Conservation (phyloP, 2,113 vertebrate genomes). For the Pagrus major region DNA sequence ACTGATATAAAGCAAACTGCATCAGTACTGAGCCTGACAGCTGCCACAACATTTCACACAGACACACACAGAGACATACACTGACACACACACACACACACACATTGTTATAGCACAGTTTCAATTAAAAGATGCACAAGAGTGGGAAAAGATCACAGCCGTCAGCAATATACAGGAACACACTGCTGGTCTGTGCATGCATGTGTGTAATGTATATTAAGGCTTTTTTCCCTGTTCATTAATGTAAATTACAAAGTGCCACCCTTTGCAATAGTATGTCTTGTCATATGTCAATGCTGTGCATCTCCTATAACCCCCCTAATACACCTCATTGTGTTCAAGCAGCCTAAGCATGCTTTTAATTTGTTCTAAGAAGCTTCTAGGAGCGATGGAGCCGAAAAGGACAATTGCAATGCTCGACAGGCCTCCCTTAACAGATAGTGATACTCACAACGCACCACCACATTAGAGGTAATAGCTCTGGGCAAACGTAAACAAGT, state of each 20-base stretch:
- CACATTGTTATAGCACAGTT: slow-evolving; percentile 3
- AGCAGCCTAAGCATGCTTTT: slow-evolving; percentile 35
- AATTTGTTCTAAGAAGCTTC: slow-evolving; percentile 55
- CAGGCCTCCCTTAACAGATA: slow-evolving; percentile 53
- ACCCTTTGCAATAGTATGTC: background rate
- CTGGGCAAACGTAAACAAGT: slow-evolving; percentile 65
- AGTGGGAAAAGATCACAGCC: background rate
- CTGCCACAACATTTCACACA: slow-evolving; percentile 39
- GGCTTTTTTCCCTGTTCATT: slow-evolving; percentile 18
- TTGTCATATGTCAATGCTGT: background rate
- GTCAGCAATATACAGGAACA: background rate
- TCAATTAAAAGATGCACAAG: slow-evolving; percentile 18
- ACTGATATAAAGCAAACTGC: slow-evolving; percentile 35
- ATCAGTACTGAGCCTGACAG: slow-evolving; percentile 35
- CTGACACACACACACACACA: slow-evolving; percentile 1
- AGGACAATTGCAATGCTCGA: slow-evolving; percentile 33
- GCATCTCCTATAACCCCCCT: background rate
- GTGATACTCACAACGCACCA: slow-evolving; percentile 50
- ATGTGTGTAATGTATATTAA: background rate
- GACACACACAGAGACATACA: no score
- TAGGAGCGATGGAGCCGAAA: slow-evolving; percentile 49
- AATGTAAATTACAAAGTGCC: slow-evolving; percentile 1
- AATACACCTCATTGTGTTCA: slow-evolving; percentile 33
- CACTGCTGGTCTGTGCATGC: background rate
- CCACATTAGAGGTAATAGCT: slow-evolving; percentile 66